Evolutionary conservation across 2,797 vertebrate species (phyloP), one percentile per base, ranked within the genome.

Genomic region (Spondyliosoma cantharus): DNA sequence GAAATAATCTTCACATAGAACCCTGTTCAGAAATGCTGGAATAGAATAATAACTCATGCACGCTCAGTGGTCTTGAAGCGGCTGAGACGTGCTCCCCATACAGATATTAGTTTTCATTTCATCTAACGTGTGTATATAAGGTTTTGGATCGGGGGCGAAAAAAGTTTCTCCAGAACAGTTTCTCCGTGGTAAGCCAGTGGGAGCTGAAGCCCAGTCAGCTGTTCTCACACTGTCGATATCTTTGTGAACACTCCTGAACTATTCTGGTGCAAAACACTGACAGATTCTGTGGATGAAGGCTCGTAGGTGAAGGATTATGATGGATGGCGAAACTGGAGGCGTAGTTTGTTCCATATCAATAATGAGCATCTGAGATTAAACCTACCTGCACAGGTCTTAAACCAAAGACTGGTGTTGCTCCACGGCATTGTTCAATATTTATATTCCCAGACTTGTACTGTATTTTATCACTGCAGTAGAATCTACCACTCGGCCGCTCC

Each of bases 371-470:
- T 56, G 8, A 74, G 46, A 59, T 22, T 5, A 52, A 82, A 68
- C 37, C 25, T 3, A 27, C 5, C 4, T 37, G 11, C 37, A 22
- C 3, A 57, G 43, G 19, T 1, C 46, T 22, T 53, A 49, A 59
- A 61, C 22, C 19, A 46, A 4, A 6, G 29, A 37, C 52, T 43
- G 24, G 9, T 29, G 5, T 43, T 66, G 17, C 43, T 81, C 37
- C 16, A 45, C 12, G 9, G 4, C 42, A 29, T n/a, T n/a, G 43
- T 15, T 71, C 53, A 63, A 59, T 73, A 65, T 82, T 82, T 78
- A 25, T 49, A 63, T 71, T 81, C 48, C 42, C 42, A 16, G 9
- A 61, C 29, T 20, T 12, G 8, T 12, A 19, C 16, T 42, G 13
- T 45, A 43, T 69, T 71, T 67, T 73, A 74, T 72, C 46, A 17